Percentiles rank a stretch among this genome's conserved stretches.
These are phyloP conservation scores for Rhodophaea formosa DNA, from an alignment of 2,888 invertebrate species.

Conservation along the genomic window DNA sequence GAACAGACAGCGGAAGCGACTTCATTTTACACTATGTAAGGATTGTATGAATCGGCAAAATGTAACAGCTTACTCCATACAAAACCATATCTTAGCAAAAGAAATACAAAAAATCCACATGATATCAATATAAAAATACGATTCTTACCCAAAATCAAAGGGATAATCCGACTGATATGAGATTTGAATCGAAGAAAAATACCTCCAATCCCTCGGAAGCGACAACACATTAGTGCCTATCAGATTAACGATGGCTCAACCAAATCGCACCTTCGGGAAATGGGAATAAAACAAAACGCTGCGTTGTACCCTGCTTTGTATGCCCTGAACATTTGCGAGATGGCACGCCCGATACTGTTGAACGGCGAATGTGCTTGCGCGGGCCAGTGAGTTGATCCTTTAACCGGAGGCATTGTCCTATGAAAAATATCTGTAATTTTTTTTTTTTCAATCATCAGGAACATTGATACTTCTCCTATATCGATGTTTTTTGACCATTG, in stretches of 20 bases:
- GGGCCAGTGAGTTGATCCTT: neutral
- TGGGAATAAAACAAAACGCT: slow-evolving; percentile 34
- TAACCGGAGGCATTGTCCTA: neutral
- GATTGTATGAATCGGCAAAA: too few relatives aligned
- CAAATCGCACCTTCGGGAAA: slow-evolving; percentile 27
- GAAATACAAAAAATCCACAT: neutral
- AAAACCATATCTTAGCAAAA: too few relatives aligned
- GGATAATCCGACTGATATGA: neutral
- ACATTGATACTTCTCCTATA: too few relatives aligned
- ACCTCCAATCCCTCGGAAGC: slow-evolving; percentile 19
- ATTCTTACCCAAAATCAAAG: neutral
- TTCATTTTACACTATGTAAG: too few relatives aligned
- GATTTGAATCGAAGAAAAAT: neutral
- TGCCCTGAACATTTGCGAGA: slow-evolving; percentile 43
- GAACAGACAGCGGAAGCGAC: too few relatives aligned
- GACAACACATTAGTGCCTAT: slow-evolving; percentile 23
- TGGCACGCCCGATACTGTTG: slow-evolving; percentile 38
- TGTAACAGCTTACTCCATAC: too few relatives aligned
- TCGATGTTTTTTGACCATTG: too few relatives aligned
- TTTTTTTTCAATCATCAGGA: too few relatives aligned
- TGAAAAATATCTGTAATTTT: too few relatives aligned
- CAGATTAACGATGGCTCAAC: slow-evolving; percentile 23
- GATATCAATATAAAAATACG: neutral
- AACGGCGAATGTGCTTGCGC: slow-evolving; percentile 19
- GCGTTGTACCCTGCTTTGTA: slow-evolving; percentile 28